Evolutionary conservation across 1,140 invertebrate genomes (phyloP).

Genomic region (Formica selysi): DNA sequence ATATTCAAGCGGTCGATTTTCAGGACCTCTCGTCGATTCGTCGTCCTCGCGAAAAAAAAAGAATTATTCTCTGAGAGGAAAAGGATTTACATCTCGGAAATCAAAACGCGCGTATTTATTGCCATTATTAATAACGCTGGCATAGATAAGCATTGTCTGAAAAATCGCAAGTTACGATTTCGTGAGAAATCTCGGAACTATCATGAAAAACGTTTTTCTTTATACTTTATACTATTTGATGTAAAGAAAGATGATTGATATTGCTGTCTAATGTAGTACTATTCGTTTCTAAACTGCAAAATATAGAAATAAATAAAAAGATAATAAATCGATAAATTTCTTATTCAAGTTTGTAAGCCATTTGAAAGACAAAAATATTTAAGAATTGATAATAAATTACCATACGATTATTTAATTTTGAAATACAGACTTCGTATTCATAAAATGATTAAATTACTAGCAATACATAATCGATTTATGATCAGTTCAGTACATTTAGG

Average conservation of each 20-base stretch:
- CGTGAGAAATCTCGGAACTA: background rate
- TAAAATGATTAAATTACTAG: background rate
- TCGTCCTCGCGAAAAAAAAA: conserved; percentile 21
- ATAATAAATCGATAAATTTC: background rate
- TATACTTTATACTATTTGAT: conserved; percentile 15
- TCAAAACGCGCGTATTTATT: conserved; percentile 39
- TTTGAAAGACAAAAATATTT: background rate
- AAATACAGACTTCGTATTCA: background rate
- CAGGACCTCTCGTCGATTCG: conserved; percentile 15
- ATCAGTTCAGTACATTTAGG: no score
- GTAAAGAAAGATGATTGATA: background rate
- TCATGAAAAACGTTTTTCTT: background rate
- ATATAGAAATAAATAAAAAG: background rate
- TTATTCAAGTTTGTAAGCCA: background rate
- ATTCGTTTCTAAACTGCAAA: background rate
- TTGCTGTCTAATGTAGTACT: background rate
- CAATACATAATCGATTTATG: no score
- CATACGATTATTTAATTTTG: background rate
- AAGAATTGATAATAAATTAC: conserved; percentile 15
- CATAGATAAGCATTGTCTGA: background rate
- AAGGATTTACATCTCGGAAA: background rate
- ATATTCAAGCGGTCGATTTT: conserved; percentile 63
- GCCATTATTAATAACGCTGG: conserved; percentile 28
- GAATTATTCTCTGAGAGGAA: background rate
- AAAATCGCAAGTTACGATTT: conserved; percentile 39